These are phyloP conservation scores for Pterocles gutturalis DNA, from an alignment of 2,113 vertebrate genomes.

Conservation along the genomic window DNA sequence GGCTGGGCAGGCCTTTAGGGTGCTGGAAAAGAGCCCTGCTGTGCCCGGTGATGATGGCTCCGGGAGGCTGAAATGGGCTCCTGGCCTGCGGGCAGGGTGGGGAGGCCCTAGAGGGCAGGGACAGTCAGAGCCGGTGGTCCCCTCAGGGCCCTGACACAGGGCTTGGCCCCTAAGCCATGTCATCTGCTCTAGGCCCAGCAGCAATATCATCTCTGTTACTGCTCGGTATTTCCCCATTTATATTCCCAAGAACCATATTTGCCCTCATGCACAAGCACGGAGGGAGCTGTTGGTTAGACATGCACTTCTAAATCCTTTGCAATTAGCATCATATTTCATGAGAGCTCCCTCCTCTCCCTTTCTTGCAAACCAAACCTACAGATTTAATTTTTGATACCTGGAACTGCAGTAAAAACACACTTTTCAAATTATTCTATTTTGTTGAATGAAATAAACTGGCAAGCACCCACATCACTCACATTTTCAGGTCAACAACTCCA, in stretches of 20 bases:
- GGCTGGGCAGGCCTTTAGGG: not conserved
- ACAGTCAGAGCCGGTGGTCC: too few species aligned
- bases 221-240: not conserved
- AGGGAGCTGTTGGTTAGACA: not conserved
- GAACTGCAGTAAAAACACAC: not conserved
- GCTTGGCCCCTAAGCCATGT: fast-evolving
- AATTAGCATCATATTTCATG: not conserved
- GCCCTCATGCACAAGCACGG: not conserved
- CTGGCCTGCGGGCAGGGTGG: not conserved
- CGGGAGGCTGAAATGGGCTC: not conserved
- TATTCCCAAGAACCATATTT: not conserved
- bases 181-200: not conserved
- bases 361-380: not conserved
- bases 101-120: not conserved
- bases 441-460: not conserved
- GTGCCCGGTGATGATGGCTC: not conserved
- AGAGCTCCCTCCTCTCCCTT: not conserved
- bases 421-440: not conserved
- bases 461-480: not conserved
- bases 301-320: not conserved
- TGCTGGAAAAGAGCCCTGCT: not conserved
- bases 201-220: not conserved
- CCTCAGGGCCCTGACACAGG: not conserved
- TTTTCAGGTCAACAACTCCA: not conserved
- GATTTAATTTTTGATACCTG: not conserved